Base-by-base conservation (phyloP, 2,888 invertebrate species). In the Volucella zonaria region DNA sequence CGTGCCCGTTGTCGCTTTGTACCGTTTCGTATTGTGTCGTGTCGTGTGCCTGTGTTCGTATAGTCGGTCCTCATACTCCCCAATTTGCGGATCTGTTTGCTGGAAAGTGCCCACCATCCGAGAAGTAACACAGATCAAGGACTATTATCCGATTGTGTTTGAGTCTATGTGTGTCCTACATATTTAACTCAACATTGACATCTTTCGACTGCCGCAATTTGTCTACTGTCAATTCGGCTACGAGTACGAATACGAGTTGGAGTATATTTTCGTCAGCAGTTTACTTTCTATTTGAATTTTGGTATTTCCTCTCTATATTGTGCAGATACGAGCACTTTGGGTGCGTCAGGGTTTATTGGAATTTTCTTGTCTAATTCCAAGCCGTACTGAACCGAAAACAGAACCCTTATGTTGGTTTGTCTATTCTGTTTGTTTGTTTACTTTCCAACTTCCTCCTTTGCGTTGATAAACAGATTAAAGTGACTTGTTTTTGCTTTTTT, bases 71-170 rank as follows among this genome's bases (percentile, higher is more conserved):
- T 40, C 64, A 58, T 64, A 45, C 54, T 45, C 49, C 45, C 31
- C 23, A 59, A 71, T 70, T 70, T 64, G 68, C 56, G 49, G 18
- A 58, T 62, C n/a, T 38, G 59, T 52, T 66, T 51, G 47, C 47
- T 62, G n/a, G 54, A 61, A 31, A 62, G 64, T 59, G 51, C 70
- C 23, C 58, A 59, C 62, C 61, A 31, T 9, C 58, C 10, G 38
- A 78, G 51, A 45, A 54, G 67, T 74, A 70, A 66, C 6, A 31
- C 78, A 78, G 78, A 82, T 83, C 80, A 83, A 83, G 83, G 80
- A 83, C 79, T 80, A 70, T 61, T 49, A 64, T 74, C 45, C 58
- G 68, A 73, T 77, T 82, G 12, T 51, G 15, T 42, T 47, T n/a
- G 52, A n/a, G 40, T 49, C 64, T 66, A 52, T 70, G 76, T 74